Conservation (phyloP, 2,888 invertebrate genomes). For the Phrixothrix hirtus region DNA sequence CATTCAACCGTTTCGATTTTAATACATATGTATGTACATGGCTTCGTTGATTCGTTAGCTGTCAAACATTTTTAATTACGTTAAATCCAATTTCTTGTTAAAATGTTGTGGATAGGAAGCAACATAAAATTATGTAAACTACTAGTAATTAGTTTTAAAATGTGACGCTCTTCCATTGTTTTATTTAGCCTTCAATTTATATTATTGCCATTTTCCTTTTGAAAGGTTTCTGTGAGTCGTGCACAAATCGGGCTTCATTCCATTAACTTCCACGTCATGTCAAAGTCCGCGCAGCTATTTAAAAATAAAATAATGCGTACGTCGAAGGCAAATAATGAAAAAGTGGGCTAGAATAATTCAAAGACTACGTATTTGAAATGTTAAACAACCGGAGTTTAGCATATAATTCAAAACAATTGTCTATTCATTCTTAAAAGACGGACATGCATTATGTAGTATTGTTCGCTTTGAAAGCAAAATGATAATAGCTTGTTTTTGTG, state of each 20-base stretch:
- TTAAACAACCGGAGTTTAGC: constrained; percentile 40
- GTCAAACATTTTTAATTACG: too few relatives aligned
- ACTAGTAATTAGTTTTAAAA: too few relatives aligned
- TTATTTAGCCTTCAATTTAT: background rate
- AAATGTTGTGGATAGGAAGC: too few relatives aligned
- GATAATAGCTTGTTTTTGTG: constrained; percentile 40
- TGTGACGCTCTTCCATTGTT: background rate
- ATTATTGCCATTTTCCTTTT: constrained; percentile 13
- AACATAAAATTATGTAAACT: too few relatives aligned
- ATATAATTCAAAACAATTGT: constrained; percentile 44
- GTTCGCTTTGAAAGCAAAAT: constrained; percentile 42
- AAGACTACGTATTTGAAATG: constrained; percentile 40
- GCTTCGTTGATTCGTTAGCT: too few relatives aligned
- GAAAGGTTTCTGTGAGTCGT: constrained; percentile 21
- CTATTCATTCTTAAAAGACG: constrained; percentile 43
- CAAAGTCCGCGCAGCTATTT: constrained; percentile 23
- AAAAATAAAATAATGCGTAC: constrained; percentile 25
- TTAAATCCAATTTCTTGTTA: background rate
- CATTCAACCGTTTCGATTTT: too few relatives aligned
- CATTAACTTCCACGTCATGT: constrained; percentile 28
- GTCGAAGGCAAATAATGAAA: constrained; percentile 31
- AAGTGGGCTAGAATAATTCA: constrained; percentile 36
- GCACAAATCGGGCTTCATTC: constrained; percentile 30
- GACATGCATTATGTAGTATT: constrained; percentile 44
- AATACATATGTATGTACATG: too few relatives aligned